These are phyloP conservation scores for Troides helena DNA, from an alignment of 2,888 invertebrate species.

Conservation along the genomic window DNA sequence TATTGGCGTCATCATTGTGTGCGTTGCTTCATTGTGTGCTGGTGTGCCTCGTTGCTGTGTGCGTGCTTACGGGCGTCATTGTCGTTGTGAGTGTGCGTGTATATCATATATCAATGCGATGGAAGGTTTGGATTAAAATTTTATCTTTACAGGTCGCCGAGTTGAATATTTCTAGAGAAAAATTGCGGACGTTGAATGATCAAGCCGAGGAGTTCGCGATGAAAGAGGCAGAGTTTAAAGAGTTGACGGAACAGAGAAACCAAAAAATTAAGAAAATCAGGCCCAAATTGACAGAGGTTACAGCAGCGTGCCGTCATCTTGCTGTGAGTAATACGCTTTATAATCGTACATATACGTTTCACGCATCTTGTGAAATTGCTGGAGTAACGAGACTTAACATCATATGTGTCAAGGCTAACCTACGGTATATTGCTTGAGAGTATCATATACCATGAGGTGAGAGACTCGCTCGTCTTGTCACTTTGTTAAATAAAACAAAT, in stretches of 20 bases:
- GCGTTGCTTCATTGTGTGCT: neutral
- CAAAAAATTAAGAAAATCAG: constrained; percentile 53
- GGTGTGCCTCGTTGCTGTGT: neutral
- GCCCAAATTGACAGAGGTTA: constrained; percentile 37
- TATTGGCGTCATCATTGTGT: neutral
- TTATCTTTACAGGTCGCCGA: constrained; percentile 52
- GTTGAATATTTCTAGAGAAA: constrained; percentile 54
- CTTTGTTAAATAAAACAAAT: too few relatives aligned
- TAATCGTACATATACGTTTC: neutral
- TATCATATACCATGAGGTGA: too few relatives aligned
- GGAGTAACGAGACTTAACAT: too few relatives aligned
- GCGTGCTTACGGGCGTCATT: neutral
- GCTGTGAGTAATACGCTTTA: constrained; percentile 45
- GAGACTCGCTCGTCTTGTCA: too few relatives aligned
- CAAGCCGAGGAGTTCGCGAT: constrained; percentile 50
- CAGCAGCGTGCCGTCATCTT: constrained; percentile 43
- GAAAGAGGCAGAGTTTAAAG: constrained; percentile 49
- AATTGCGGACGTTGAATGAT: constrained; percentile 44
- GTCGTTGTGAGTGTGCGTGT: too few relatives aligned
- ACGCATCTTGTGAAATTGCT: too few relatives aligned
- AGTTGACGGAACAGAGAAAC: constrained; percentile 55
- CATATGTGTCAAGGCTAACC: too few relatives aligned
- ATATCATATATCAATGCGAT: too few relatives aligned
- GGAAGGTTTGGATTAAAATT: neutral
- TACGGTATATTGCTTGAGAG: too few relatives aligned